Evolutionary conservation across 2,888 invertebrate species (phyloP), one percentile per base, ranked within the genome.

Genomic region (Lypha dubia): DNA sequence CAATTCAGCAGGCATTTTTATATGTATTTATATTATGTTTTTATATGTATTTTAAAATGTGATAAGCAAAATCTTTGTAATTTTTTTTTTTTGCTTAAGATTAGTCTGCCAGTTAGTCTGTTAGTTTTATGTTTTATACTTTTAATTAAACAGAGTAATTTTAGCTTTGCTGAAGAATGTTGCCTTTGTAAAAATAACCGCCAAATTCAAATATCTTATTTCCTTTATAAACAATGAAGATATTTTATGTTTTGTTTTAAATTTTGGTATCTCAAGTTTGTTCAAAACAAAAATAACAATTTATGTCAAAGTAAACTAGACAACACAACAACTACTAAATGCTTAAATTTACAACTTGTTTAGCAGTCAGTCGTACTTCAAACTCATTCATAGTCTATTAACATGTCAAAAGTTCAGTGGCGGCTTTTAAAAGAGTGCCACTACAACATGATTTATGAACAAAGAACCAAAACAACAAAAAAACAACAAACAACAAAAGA

Each of bases 371-470:
- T 41, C 46, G 53, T 56, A 79, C 46, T 65, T 63, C 63, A 71
- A 71, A 49, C 67, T 79, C 71, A 79, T 71, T 79, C 63, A 71
- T 79, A 56, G 56, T 71, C 82, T 77, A 83, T 83, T 83, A 79
- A 83, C 79, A 79, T 74, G 83, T 83, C 83, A 77, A 77, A 68
- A 53, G 53, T 81, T 41, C 71, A 11, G 46, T 71, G 63, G 79
- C 79, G 79, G 79, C 79, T 71, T 65, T 51, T 58, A 56, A 46
- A 46, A 71, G 56, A 53, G 53, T 76, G 76, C 65, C 62, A 58
- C 46, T 46, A 22, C 76, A 71, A 65, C 65, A 70, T 63, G 49
- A 83, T 53, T 77, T 83, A 79, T 53, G 28, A 24, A 49, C 15
- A 8, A 11, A 3, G 3, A 62, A 49, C 49, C 22, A 15, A 51